Evolutionary conservation across 2,888 invertebrate genomes (phyloP).

Genomic region (Anaspis maculata): DNA sequence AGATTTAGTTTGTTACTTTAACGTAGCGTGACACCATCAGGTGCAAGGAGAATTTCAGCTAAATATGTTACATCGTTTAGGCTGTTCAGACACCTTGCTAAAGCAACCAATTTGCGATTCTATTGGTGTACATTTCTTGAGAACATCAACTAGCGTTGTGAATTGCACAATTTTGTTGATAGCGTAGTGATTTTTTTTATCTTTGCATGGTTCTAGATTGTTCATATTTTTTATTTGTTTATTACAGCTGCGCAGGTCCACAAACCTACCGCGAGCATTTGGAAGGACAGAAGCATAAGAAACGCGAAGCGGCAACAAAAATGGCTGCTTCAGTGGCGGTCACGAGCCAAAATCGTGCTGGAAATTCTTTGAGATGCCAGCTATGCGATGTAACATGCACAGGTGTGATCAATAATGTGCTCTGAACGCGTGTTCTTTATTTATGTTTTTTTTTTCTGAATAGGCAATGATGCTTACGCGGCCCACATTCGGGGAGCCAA

Average conservation of each 20-base stretch:
- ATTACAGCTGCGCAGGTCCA: slow-evolving; percentile 39
- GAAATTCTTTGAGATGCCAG: slow-evolving; percentile 82
- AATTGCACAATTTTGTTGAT: too few species aligned
- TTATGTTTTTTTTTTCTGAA: slow-evolving; percentile 3
- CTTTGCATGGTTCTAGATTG: too few species aligned
- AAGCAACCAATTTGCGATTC: slow-evolving; percentile 3
- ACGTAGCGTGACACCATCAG: too few species aligned
- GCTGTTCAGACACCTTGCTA: slow-evolving; percentile 20
- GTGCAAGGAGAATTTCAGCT: slow-evolving; percentile 19
- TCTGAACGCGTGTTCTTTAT: not conserved
- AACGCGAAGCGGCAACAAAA: slow-evolving; percentile 85
- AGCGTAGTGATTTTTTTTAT: too few species aligned
- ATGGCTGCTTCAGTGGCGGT: slow-evolving; percentile 57
- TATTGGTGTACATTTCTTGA: too few species aligned
- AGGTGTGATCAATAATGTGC: slow-evolving; percentile 54
- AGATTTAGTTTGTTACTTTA: too few species aligned
- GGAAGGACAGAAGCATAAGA: slow-evolving; percentile 98
- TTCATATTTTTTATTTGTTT: too few species aligned
- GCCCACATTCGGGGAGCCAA: slow-evolving; percentile 97
- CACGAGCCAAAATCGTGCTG: slow-evolving; percentile 54
- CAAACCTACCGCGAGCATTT: slow-evolving; percentile 91
- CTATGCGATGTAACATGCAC: slow-evolving; percentile 98
- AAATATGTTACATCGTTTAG: slow-evolving; percentile 2
- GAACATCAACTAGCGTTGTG: too few species aligned
- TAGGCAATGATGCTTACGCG: slow-evolving; percentile 96